Evolutionary conservation across 2,113 vertebrate genomes (phyloP), one percentile per base, ranked within the genome.

Genomic region (Stigmatopora argus): DNA sequence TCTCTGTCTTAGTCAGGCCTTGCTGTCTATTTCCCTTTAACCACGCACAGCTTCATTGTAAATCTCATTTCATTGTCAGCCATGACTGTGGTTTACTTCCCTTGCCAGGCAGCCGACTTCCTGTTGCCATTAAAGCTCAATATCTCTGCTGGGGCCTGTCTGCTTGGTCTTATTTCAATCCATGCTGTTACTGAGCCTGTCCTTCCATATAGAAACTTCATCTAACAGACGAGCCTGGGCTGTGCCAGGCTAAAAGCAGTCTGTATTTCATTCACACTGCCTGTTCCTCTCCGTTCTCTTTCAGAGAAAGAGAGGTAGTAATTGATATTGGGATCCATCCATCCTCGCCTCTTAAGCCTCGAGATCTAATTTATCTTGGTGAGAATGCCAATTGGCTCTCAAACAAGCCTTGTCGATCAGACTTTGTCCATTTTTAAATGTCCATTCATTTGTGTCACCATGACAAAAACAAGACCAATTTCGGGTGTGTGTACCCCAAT

Each of bases 251-350:
- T 69, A 68, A 81, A 71, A 88, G 78, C 77, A 72, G 72, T 84
- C 77, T 82, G 86, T 85, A 88, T 90, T 89, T 89, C 83, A 88
- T 88, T 88, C 85, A 81, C 75, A 76, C 82, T 65, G 78, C 78
- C 73, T 74, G 80, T 83, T 80, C 80, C 79, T 82, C 81, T 80
- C 77, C 71, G 72, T 82, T 83, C 82, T 75, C 78, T 72, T 82
- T 75, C 81, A 65, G 70, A 86, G 83, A 67, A 61, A 45, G 41
- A 21, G 13, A 72, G 79, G 74, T 80, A 78, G 88, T 91, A 90
- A 90, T 91, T 89, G 89, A 90, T 90, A 87, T 85, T 79, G 82
- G 84, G 80, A 77, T 70, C 77, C 87, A 90, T 91, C 87, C 85
- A 89, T 92, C 89, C 84, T 88, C 75, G 79, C 79, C 78, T 83